phyloP scores from a whole-genome alignment of 2,888 invertebrate genomes.

The Drymonia ruficornis region DNA sequence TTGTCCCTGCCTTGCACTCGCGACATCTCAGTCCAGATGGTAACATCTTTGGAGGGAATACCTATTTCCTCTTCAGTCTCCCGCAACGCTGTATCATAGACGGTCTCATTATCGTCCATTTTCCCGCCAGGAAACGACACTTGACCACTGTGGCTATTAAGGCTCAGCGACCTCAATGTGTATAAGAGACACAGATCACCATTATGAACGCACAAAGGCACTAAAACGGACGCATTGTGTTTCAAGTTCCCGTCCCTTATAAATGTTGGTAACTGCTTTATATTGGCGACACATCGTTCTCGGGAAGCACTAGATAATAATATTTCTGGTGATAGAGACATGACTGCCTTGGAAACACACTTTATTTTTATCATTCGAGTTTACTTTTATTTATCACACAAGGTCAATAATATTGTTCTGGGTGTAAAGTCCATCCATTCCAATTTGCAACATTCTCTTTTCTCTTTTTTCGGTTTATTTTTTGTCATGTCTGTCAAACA shows the following conservation, averaged over 20 bases:
- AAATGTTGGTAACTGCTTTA: constrained; percentile 84
- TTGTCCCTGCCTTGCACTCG: constrained; percentile 58
- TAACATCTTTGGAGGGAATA: constrained; percentile 83
- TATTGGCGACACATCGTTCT: constrained; percentile 82
- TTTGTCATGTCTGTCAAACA: too few relatives aligned
- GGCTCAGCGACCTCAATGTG: constrained; percentile 90
- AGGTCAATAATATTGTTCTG: too few relatives aligned
- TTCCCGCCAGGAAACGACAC: constrained; percentile 95
- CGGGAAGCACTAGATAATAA: constrained; percentile 83
- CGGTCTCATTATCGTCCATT: constrained; percentile 86
- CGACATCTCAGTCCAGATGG: constrained; percentile 87
- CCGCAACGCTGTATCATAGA: constrained; percentile 90
- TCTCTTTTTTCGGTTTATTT: too few relatives aligned
- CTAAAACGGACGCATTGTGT: constrained; percentile 90
- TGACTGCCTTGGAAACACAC: constrained; percentile 32
- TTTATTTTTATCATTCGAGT: constrained; percentile 18
- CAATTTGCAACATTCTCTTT: too few relatives aligned
- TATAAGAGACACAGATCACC: constrained; percentile 91
- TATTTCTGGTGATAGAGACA: constrained; percentile 63
- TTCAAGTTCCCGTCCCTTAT: constrained; percentile 49
- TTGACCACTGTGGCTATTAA: constrained; percentile 92
- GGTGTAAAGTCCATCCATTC: constrained; percentile 25
- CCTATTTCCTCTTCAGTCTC: constrained; percentile 96
- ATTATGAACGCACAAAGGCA: constrained; percentile 90
- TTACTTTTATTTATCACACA: constrained; percentile 11